Base-by-base conservation (phyloP, 2,797 vertebrate genomes). In the Acanthurus leucopareius region DNA sequence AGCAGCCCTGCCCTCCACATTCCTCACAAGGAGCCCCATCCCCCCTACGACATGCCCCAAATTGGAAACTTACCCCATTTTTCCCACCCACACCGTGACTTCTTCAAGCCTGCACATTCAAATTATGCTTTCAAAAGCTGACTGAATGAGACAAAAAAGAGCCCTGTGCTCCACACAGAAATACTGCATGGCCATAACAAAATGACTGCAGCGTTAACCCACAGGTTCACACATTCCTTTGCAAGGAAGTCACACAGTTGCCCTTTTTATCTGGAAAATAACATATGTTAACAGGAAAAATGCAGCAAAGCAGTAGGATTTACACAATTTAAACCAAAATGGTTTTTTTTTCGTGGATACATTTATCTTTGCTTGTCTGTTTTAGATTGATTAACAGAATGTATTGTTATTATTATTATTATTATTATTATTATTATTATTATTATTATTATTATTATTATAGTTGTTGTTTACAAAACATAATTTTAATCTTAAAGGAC, bases 21-120 rank as follows among this genome's bases (percentile, higher is more conserved):
- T 97, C 97, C 96, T 95, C 92, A 90, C 90, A 92, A 93, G 79
- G 84, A 91, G 86, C 91, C 91, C 94, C 93, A 79, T 89, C 93
- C 91, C 93, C 83, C 93, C 92, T 54, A 69, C 71, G 73, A 93
- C 91, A 92, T 93, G 88, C 83, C 86, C 86, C 92, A 91, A 94
- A 94, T 88, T 92, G 92, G 92, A 93, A 94, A 94, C 91, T 83
- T 90, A 91, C 89, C 92, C 90, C 93, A 91, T 73, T 79, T 82
- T 88, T 89, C 88, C 94, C 95, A 93, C 93, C 92, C 93, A 93
- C 90, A 83, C 87, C 28, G 84, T 87, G 86, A 92, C 90, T 90
- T 87, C 90, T 89, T 88, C 83, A 88, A 89, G 90, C 84, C 85
- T 84, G 81, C 84, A 85, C 82, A 76, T 78, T 83, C 74, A 82